Base-by-base conservation (phyloP, 2,113 vertebrate species). In the Arizona elegans region DNA sequence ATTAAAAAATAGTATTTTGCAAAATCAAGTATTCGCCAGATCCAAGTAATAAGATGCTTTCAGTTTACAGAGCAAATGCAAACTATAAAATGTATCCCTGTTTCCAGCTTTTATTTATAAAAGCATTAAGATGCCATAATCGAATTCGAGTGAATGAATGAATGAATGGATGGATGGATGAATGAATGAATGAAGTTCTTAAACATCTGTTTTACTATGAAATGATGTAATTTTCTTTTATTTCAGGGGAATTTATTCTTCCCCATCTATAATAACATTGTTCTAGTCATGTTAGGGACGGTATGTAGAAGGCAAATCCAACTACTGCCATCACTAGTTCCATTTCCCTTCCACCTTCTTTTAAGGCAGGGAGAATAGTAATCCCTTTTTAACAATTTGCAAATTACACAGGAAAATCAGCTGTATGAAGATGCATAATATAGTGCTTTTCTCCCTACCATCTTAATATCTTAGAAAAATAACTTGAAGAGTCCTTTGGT, bases 401-500 rank as follows among this genome's bases (percentile, higher is more conserved):
- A 91, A 87, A 94, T 96, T 55, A 96, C 86, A 58, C 91, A 93
- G 93, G 93, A 86, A 96, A 96, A 89, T 56, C 86, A 55, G 55
- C 33, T 81, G 3, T 91, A 92, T 89, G 94, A 96, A 95, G 93
- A 93, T 92, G 92, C 70, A 93, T 93, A 88, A 92, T 88, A 91
- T 93, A 87, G 8, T 52, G 92, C 53, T 89, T 24, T 87, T 93
- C 12, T 96, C 95, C 93, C 24, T 88, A 92, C 95, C 55, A 94
- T 95, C 95, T 95, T 95, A 96, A 95, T 96, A 94, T 87, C 54
- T 88, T 93, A 5, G 92, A 93, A 96, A 96, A 94, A 58, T 91
- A 96, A 96, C 91, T 94, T 3, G 9, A 94, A 96, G 96, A 58
- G 89, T 97, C 95, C 95, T 97, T 96, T 97, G 96, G 92, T 96